phyloP scores from a whole-genome alignment of 2,888 invertebrate species.

The Helobdella robusta region DNA sequence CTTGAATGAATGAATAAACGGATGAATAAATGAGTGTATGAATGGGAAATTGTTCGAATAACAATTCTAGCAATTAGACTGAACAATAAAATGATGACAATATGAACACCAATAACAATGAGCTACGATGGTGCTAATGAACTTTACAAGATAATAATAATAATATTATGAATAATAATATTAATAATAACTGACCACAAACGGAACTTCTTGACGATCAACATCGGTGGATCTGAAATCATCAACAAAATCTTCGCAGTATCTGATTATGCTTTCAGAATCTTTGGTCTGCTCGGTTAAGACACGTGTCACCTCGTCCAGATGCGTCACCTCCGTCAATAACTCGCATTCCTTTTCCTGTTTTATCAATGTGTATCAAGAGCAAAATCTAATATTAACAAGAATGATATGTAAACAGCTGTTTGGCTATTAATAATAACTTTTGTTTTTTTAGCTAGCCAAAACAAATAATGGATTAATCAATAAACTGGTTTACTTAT shows the following conservation, averaged over 20 bases:
- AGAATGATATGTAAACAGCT: background rate
- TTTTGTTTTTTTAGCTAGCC: too few relatives aligned
- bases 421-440: background rate
- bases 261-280: conserved; percentile 21
- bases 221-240: conserved; percentile 9
- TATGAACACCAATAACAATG: too few relatives aligned
- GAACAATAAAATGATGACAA: too few relatives aligned
- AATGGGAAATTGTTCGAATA: too few relatives aligned
- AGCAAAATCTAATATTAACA: background rate
- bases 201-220: background rate
- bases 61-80: too few relatives aligned
- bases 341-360: conserved; percentile 22
- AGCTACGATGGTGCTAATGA: too few relatives aligned
- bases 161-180: too few relatives aligned
- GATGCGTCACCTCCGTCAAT: background rate
- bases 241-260: conserved; percentile 25
- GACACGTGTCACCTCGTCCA: conserved; percentile 6
- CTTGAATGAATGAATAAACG: too few relatives aligned
- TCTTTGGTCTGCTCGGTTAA: conserved; percentile 18
- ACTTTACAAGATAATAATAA: background rate
- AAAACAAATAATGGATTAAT: too few relatives aligned
- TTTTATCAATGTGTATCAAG: background rate
- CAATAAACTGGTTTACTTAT: too few relatives aligned
- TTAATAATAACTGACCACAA: conserved; percentile 11
- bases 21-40: too few relatives aligned